Percentiles rank a stretch among this genome's conserved stretches.
These are phyloP conservation scores for Genyomyrus donnyi DNA, from an alignment of 2,113 vertebrate species.

Conservation along the genomic window DNA sequence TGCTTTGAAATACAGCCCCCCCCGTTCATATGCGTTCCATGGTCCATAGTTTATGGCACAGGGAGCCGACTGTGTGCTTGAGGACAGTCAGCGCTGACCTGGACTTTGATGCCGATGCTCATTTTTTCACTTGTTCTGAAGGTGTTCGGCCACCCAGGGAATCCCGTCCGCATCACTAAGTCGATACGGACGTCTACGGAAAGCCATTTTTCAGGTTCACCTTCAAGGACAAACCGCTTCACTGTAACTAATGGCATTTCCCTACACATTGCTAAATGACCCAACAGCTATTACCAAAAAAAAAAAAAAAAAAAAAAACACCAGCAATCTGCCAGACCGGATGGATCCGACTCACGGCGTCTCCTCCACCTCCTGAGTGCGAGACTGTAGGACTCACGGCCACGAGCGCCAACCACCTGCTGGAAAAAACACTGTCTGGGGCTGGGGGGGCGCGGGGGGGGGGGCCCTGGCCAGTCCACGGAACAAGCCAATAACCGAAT, in stretches of 20 bases:
- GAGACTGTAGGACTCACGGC: neutral
- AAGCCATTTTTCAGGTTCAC: neutral
- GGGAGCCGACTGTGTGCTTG: neutral
- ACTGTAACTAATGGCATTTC: conserved; percentile 4
- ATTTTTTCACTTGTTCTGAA: neutral
- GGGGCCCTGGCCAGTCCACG: neutral
- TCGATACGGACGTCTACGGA: neutral
- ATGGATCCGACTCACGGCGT: neutral
- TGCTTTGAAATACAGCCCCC: neutral
- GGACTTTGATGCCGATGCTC: neutral
- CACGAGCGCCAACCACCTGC: neutral
- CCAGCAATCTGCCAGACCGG: neutral
- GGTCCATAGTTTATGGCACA: neutral
- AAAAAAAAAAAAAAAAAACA: neutral
- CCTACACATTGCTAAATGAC: conserved; percentile 1
- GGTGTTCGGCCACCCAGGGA: neutral
- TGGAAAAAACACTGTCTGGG: neutral
- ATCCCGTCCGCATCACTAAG: neutral
- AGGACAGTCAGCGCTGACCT: neutral
- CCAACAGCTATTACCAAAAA: neutral
- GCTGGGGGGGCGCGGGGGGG: neutral
- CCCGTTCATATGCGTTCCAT: neutral
- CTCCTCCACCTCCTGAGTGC: neutral
- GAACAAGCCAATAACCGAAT: neutral
- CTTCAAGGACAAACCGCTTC: conserved; percentile 8